These are phyloP conservation scores for Discoglossus pictus DNA, from an alignment of 2,797 vertebrate species.

Conservation along the genomic window DNA sequence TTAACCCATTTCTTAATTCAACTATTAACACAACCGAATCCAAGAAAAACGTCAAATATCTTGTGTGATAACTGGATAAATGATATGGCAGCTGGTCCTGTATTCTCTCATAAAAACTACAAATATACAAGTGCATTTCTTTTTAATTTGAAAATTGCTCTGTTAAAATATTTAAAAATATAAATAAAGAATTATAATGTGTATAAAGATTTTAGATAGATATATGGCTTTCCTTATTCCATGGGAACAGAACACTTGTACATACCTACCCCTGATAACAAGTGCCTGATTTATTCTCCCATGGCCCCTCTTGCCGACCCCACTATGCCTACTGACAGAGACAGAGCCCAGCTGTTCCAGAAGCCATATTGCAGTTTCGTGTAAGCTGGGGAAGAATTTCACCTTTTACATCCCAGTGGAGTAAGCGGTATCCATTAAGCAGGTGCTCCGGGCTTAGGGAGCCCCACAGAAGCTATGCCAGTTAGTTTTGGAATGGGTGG, in stretches of 20 bases:
- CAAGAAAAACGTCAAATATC: too few species aligned
- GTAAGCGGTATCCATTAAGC: slow-evolving; percentile 24
- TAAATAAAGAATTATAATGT: too few species aligned
- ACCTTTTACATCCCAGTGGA: background rate
- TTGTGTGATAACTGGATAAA: too few species aligned
- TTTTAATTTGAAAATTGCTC: too few species aligned
- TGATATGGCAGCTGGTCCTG: too few species aligned
- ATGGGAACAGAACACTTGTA: background rate
- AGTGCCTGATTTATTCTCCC: slow-evolving; percentile 17
- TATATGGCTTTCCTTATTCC: too few species aligned
- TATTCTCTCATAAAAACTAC: too few species aligned
- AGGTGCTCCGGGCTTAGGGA: slow-evolving; percentile 12
- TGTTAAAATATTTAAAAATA: too few species aligned
- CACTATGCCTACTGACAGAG: slow-evolving; percentile 31
- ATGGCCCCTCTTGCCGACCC: slow-evolving; percentile 25
- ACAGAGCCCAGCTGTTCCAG: slow-evolving; percentile 35
- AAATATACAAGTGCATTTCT: too few species aligned
- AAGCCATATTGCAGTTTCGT: slow-evolving; percentile 4
- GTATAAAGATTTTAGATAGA: too few species aligned
- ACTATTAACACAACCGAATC: too few species aligned
- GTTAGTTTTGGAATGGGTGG: slow-evolving; percentile 16
- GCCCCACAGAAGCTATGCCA: slow-evolving; percentile 15
- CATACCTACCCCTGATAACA: slow-evolving; percentile 32
- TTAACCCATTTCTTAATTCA: too few species aligned
- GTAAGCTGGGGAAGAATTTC: slow-evolving; percentile 21